Conservation (phyloP, 2,113 vertebrate genomes). For the Rhegmatorhina hoffmannsi region DNA sequence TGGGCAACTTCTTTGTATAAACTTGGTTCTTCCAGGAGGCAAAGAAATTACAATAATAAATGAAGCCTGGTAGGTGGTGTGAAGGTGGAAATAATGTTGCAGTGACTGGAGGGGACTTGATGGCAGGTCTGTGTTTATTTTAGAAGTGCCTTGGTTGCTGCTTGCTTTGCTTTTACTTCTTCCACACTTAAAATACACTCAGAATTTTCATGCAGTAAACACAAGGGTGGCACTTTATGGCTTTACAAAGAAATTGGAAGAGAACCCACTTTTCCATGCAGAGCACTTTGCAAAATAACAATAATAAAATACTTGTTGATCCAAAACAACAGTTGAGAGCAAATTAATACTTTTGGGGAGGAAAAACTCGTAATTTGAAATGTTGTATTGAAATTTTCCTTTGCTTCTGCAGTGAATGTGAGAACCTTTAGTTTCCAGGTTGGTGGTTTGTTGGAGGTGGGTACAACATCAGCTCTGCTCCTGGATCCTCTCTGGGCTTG, state of each 20-base stretch:
- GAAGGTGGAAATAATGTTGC: neutral
- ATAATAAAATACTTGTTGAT: neutral
- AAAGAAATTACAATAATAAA: neutral
- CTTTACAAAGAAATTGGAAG: neutral
- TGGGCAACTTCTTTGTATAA: neutral
- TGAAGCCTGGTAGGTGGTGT: neutral
- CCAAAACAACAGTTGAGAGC: neutral
- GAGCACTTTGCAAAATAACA: neutral
- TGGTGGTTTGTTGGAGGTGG: neutral
- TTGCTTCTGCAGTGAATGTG: neutral
- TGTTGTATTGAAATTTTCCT: neutral
- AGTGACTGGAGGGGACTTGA: neutral
- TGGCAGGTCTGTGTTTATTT: neutral
- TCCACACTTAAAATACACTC: neutral
- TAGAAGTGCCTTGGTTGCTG: neutral
- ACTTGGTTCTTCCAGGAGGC: neutral
- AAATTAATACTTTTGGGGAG: neutral
- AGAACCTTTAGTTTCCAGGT: neutral
- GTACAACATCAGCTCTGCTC: neutral
- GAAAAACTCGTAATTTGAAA: neutral
- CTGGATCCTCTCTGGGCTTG: neutral
- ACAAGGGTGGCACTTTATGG: neutral
- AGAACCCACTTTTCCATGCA: neutral
- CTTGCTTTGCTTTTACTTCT: neutral
- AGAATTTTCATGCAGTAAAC: neutral